Percentiles rank a stretch among this genome's conserved stretches.
Conservation (phyloP, 2,888 invertebrate genomes). For the Muschampia plurimacula region DNA sequence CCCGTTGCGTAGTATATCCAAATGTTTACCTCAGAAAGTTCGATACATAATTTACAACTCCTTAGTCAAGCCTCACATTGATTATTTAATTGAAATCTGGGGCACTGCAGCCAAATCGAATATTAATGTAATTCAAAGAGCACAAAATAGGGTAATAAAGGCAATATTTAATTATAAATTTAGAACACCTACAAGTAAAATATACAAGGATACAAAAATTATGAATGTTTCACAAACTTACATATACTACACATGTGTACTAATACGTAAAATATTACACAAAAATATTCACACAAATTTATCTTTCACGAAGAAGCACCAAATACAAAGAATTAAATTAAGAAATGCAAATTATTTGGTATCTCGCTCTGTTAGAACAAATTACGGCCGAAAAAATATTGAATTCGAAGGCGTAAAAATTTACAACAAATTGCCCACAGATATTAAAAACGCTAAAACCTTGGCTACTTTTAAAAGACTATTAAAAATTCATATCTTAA, state of each 20-base stretch:
- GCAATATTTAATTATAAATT: slow-evolving; percentile 28
- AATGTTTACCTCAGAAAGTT: slow-evolving; percentile 36
- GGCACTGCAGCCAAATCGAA: slow-evolving; percentile 27
- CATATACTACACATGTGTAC: slow-evolving; percentile 32
- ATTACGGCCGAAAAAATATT: slow-evolving; percentile 4
- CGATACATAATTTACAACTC: slow-evolving; percentile 41
- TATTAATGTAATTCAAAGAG: slow-evolving; percentile 12
- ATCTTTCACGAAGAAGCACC: slow-evolving; percentile 33
- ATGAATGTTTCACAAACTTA: slow-evolving; percentile 34
- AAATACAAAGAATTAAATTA: slow-evolving; percentile 11
- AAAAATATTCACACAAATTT: slow-evolving; percentile 28
- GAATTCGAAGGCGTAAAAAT: slow-evolving; percentile 8
- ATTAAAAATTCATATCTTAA: background rate
- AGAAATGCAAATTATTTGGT: slow-evolving; percentile 1
- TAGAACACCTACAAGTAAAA: slow-evolving; percentile 12
- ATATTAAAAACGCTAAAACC: background rate
- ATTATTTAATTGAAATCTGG: slow-evolving; percentile 37
- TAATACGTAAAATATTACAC: slow-evolving; percentile 37
- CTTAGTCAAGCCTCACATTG: slow-evolving; percentile 42
- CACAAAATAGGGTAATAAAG: slow-evolving; percentile 33
- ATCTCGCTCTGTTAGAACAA: slow-evolving; percentile 1
- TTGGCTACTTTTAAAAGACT: background rate
- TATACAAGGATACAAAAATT: slow-evolving; percentile 30
- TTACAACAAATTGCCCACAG: background rate
- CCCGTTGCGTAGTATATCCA: slow-evolving; percentile 26